Conservation (phyloP, 2,888 invertebrate species). For the Euzetes globulus region DNA sequence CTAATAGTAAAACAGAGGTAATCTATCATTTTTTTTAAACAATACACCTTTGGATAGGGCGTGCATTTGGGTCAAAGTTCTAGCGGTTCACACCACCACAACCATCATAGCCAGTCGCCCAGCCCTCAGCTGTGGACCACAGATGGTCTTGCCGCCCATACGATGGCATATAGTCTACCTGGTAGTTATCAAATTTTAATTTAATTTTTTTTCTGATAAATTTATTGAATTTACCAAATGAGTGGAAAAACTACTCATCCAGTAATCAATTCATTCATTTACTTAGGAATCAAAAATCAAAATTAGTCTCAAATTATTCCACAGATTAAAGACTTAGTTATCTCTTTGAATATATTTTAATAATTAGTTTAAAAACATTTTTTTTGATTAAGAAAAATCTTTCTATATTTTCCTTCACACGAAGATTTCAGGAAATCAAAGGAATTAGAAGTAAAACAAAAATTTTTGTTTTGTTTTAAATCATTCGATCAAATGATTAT, state of each 20-base stretch:
- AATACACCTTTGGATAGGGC: not conserved
- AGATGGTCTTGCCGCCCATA: conserved; percentile 16
- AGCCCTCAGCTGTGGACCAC: conserved; percentile 25
- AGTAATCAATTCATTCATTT: conserved; percentile 2
- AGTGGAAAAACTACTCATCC: not conserved
- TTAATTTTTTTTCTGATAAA: not conserved
- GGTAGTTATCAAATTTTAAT: not conserved
- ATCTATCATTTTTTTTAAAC: not conserved
- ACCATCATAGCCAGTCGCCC: not conserved
- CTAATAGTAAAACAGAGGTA: not conserved
- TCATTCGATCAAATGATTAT: too few relatives aligned
- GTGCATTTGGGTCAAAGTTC: conserved; percentile 28
- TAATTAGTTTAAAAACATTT: too few relatives aligned
- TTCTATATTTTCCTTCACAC: too few relatives aligned
- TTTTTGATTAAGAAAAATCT: too few relatives aligned
- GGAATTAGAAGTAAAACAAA: too few relatives aligned
- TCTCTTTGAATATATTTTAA: not conserved
- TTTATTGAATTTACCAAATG: not conserved
- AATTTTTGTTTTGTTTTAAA: too few relatives aligned
- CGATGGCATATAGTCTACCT: conserved; percentile 8
- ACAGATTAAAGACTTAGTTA: not conserved
- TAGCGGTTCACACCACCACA: conserved; percentile 6
- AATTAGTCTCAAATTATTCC: not conserved
- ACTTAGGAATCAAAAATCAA: not conserved
- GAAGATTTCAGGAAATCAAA: too few relatives aligned